Percentiles rank a stretch among this genome's conserved stretches.
Evolutionary conservation across 2,797 vertebrate species (phyloP).

Genomic region (Xenentodon cancila): DNA sequence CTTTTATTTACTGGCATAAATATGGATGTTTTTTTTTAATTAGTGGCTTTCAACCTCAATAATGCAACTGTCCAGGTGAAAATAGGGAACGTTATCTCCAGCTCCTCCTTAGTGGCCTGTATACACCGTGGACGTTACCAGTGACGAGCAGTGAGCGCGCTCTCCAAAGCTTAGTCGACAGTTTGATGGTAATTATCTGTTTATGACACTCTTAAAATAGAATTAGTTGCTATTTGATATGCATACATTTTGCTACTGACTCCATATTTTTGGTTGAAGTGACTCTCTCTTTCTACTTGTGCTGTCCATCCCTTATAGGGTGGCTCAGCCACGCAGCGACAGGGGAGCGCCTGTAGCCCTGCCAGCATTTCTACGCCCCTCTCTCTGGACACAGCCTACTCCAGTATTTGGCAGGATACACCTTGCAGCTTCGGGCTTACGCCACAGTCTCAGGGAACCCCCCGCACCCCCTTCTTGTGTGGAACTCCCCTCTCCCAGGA

Average conservation of each 20-base stretch:
- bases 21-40: background rate
- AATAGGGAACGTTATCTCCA: constrained; percentile 92
- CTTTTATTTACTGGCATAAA: too few species aligned
- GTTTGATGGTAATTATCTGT: constrained; percentile 81
- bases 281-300: background rate
- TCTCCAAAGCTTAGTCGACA: constrained; percentile 80
- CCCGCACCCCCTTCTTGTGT: constrained; percentile 87
- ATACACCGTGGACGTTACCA: constrained; percentile 92
- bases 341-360: constrained; percentile 79
- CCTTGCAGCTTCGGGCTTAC: constrained; percentile 93
- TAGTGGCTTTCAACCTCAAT: background rate
- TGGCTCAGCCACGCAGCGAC: constrained; percentile 76
- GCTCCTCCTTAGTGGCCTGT: constrained; percentile 89
- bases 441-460: constrained; percentile 90
- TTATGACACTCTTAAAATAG: background rate
- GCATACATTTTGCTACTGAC: background rate
- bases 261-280: background rate
- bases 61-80: constrained; percentile 82
- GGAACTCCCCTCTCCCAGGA: constrained; percentile 93
- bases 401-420: constrained; percentile 95
- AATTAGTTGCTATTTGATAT: background rate
- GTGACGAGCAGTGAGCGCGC: constrained; percentile 81
- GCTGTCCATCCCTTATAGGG: constrained; percentile 64
- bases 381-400: constrained; percentile 97
- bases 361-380: constrained; percentile 90